Evolutionary conservation across 2,888 invertebrate genomes (phyloP), one percentile per base, ranked within the genome.

Genomic region (Escarpia spicata): DNA sequence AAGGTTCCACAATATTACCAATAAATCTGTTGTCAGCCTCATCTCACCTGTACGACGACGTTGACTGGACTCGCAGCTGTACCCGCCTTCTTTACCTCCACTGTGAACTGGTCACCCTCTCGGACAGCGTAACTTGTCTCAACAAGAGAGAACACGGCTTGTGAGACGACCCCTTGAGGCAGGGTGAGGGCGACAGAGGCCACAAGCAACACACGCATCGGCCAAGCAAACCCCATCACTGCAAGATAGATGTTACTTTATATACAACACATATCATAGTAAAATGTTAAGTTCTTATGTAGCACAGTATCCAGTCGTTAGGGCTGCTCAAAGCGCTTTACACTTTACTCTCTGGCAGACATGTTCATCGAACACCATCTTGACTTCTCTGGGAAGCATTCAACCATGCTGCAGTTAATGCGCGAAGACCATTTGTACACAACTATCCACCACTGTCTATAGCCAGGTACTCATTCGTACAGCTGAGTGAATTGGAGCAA

Each of bases 91-190:
- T 94, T 92, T 9, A 95, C 92, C 31, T 93, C 92, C n/a, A 95
- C 93, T 10, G 91, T 89, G 90, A 95, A 95, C 94, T 95, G 95
- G 10, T 94, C 94, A 90, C 95, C 95, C 92, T 95, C 95, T 19
- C 94, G 92, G 15, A 94, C 95, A 26, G 94, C 58, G 19, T 94
- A 92, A n/a, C 94, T 92, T 15, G 95, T 94, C 90, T 95, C 94
- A 45, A 94, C 37, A 52, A 95, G 92, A 31, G 93, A 93, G 31
- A 94, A 92, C 10, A 93, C 94, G 93, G 92, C 94, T 92, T 92
- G 91, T 26, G 75, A 75, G 75, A 75, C 0, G 26, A 75, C 75
- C 75, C 26, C 75, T 75, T 75, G 91, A 58, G 90, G 90, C 31
- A 90, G 90, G 90, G 92, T 91, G 31, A 89, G 90, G 90, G 89